A percentile compares a stretch with the other conserved stretches of the same genome.
These are phyloP conservation scores for Ormyrus pomaceus DNA, from an alignment of 2,888 invertebrate species.

Conservation along the genomic window DNA sequence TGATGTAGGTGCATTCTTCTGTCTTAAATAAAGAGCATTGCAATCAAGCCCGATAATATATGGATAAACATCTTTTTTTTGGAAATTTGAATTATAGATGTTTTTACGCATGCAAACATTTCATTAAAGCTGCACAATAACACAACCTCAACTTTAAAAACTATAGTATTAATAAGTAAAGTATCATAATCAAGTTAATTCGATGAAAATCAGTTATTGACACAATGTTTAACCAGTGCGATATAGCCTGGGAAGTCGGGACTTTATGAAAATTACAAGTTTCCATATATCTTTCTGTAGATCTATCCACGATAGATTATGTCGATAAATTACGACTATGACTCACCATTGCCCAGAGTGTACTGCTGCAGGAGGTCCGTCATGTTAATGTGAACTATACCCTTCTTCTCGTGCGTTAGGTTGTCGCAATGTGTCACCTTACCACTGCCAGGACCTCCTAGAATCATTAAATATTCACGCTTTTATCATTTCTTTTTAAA, in stretches of 20 bases:
- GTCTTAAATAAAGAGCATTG: too few relatives aligned
- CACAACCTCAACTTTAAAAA: too few relatives aligned
- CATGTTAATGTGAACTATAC: constrained; percentile 93
- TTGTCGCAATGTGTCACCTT: constrained; percentile 98
- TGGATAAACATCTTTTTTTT: too few relatives aligned
- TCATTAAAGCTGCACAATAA: too few relatives aligned
- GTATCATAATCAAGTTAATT: too few relatives aligned
- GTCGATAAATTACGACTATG: neutral
- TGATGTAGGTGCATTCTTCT: too few relatives aligned
- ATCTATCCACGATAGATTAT: neutral
- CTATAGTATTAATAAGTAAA: too few relatives aligned
- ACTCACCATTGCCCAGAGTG: constrained; percentile 89
- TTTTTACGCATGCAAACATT: too few relatives aligned
- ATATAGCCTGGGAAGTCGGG: neutral
- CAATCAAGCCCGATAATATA: too few relatives aligned
- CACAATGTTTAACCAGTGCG: neutral
- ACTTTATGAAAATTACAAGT: neutral
- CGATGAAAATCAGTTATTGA: too few relatives aligned
- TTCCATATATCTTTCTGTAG: neutral
- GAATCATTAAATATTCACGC: constrained; percentile 26
- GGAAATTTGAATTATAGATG: too few relatives aligned
- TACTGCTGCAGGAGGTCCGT: constrained; percentile 93
- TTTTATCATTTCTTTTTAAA: too few relatives aligned
- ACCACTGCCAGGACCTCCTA: constrained; percentile 97
- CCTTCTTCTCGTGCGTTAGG: constrained; percentile 90